Conservation (phyloP, 2,113 vertebrate species). For the Coptodon bakossiorum region DNA sequence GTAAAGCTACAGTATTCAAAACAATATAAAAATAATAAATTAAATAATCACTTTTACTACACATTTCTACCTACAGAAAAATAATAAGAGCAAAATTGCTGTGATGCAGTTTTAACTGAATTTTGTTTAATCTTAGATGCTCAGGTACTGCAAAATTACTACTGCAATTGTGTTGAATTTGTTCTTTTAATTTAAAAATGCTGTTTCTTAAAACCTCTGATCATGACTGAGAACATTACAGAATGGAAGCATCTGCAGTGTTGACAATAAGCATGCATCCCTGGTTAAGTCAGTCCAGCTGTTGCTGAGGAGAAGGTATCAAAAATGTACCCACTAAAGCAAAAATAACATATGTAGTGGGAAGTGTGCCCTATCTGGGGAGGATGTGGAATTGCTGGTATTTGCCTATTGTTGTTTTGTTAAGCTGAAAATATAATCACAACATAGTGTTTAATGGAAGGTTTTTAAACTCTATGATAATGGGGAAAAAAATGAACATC, state of each 20-base stretch:
- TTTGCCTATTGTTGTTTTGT: slow-evolving; percentile 41
- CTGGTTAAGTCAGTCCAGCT: slow-evolving; percentile 60
- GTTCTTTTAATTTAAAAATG: not conserved
- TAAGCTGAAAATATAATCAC: slow-evolving; percentile 46
- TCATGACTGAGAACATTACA: not conserved
- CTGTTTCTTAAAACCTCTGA: not conserved
- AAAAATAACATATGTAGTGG: slow-evolving; percentile 46
- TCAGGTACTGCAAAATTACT: not conserved
- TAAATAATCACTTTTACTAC: not conserved
- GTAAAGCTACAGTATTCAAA: not conserved
- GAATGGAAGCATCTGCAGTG: slow-evolving; percentile 30
- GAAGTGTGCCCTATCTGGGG: slow-evolving; percentile 31
- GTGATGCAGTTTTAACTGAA: not conserved
- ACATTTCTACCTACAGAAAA: not conserved
- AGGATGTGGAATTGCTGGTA: slow-evolving; percentile 48
- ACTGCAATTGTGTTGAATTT: not conserved
- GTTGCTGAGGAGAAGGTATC: slow-evolving; percentile 38
- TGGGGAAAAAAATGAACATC: slow-evolving; percentile 10
- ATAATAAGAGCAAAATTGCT: not conserved
- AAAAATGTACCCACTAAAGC: slow-evolving; percentile 32
- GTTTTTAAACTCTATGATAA: not conserved
- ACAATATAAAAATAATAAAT: not conserved
- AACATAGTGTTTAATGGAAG: not conserved
- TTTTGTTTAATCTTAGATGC: not conserved
- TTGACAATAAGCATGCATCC: not conserved